Base-by-base conservation (phyloP, 2,888 invertebrate genomes). In the Heliconius ethilla region DNA sequence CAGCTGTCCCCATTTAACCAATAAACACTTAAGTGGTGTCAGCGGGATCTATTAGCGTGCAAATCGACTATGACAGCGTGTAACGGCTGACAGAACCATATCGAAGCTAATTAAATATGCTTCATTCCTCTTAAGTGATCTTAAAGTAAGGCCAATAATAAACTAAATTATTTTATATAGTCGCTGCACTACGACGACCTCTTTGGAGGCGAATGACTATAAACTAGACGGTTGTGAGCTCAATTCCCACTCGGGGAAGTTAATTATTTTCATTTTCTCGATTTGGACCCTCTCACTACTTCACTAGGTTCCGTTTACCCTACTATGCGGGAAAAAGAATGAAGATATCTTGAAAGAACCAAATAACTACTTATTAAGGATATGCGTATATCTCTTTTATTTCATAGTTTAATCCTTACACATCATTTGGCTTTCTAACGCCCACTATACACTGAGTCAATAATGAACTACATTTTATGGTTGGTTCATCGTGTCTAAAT, bases 1-100 rank as follows among this genome's bases (percentile, higher is more conserved):
- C 76, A 76, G 76, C 69, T 78, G 78, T 40, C 69, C 37, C 69
- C 59, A 78, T 76, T 78, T 67, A 69, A 63, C 76, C 76, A 78
- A 78, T 78, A 73, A 76, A 67, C 75, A 78, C 65, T 78, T 70
- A 78, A 78, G 65, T 76, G 70, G 45, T 55, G 40, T 72, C 70
- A 70, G 51, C 62, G 33, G 59, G 66, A 78, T 76, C 76, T 69
- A 63, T 78, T 76, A 76, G 67, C 66, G 76, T 65, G 33, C 55
- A 66, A 77, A 77, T 77, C 76, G 76, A 66, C 76, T 33, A 77
- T 72, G 72, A 77, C 73, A 77, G 62, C 73, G 59, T 77, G 29
- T 73, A 73, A 73, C 67, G 45, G 77, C 51, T 66, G 76, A 33
- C 25, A 66, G 72, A 77, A 40, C 72, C 74, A 77, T 72, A 77